Percentiles rank a stretch among this genome's conserved stretches.
Evolutionary conservation across 2,113 vertebrate genomes (phyloP).

Genomic region (Nothoprocta perdicaria): DNA sequence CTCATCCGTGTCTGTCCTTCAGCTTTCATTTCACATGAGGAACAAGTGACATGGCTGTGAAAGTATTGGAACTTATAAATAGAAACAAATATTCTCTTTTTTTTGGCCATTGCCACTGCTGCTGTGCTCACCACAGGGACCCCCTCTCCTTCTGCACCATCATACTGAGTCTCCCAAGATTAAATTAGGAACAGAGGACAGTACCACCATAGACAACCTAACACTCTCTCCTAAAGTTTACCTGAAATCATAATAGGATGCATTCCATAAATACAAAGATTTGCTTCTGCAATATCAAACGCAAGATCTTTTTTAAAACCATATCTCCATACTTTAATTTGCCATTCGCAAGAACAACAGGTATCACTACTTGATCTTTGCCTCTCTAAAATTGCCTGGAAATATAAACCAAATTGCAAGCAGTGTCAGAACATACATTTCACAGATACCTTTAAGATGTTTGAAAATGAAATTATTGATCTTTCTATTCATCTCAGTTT

Average conservation of each 20-base stretch:
- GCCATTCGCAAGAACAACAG: background rate
- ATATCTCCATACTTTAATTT: background rate
- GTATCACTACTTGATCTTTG: background rate
- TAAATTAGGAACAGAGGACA: background rate
- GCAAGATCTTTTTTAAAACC: background rate
- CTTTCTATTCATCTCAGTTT: conserved; percentile 59
- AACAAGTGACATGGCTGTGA: background rate
- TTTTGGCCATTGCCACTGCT: background rate
- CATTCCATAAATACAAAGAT: background rate
- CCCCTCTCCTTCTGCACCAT: background rate
- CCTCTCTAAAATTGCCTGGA: background rate
- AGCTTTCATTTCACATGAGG: background rate
- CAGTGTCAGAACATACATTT: conserved; percentile 51
- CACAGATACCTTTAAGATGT: conserved; percentile 39
- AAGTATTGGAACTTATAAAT: background rate
- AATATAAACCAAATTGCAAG: background rate
- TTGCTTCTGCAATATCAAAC: background rate
- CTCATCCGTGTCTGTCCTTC: background rate
- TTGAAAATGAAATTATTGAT: conserved; percentile 71
- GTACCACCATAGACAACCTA: accelerated
- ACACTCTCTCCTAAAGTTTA: background rate
- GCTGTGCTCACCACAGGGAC: background rate
- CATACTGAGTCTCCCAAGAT: background rate
- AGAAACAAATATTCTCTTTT: background rate
- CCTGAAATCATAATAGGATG: background rate